Evolutionary conservation across 2,797 vertebrate species (phyloP), one percentile per base, ranked within the genome.

Genomic region (Eospalax fontanierii): DNA sequence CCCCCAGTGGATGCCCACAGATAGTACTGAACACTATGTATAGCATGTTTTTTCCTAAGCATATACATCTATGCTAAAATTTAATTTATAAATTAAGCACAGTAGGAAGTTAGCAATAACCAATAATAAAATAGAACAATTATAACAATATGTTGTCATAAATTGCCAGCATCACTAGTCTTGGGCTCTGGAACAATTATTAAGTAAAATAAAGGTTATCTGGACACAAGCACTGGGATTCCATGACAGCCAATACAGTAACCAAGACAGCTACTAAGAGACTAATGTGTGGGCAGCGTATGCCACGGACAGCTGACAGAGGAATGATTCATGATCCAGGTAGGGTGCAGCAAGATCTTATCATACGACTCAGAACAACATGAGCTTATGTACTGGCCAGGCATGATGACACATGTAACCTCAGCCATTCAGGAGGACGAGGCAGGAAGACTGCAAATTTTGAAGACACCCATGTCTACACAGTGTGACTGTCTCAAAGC

Each of bases 91-190:
- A 87, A 50, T 81, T 26, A 88, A 46, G 70, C 35, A 75, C 30
- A 40, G 35, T 33, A 73, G 68, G 59, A 93, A 21, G 33, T 30
- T 43, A 74, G 61, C 19, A 66, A 66, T n/a, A 87, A 87, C 75
- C 38, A 87, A 93, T 81, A 75, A 75, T 88, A 93, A 93, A 81
- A 75, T 24, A 88, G 57, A 57, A 59, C 46, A 38, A 75, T 68
- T 87, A n/a, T 70, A 54, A 30, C 59, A 74, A 87, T 22, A 65
- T n/a, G 38, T 26, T 74, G 14, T 57, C 82, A 82, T 57, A 82
- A 65, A 66, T 35, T 57, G 61, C 24, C 30, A 68, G 71, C 68
- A 54, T 66, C 46, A 30, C 35, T 30, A 74, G 19, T 66, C 26
- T 88, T 66, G 35, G 28, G 28, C n/a, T 65, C 40, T 73, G 68